Evolutionary conservation across 2,797 vertebrate species (phyloP).

Genomic region (Neoniphon sammara): DNA sequence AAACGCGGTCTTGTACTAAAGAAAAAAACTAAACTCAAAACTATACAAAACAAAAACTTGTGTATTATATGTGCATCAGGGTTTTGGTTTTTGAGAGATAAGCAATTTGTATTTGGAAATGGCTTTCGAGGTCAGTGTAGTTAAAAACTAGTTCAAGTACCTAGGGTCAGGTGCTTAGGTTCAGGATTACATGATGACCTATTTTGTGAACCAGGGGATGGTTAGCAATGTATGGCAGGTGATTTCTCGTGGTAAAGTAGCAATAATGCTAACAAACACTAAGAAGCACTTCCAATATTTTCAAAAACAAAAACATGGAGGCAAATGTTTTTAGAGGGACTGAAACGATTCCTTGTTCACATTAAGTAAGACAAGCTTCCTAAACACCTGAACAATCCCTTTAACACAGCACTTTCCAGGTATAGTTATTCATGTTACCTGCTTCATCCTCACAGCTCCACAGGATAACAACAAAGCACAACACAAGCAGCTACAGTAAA

Average conservation of each 20-base stretch:
- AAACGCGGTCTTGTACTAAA: no score
- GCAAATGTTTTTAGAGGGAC: constrained; percentile 36
- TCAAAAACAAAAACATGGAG: constrained; percentile 34
- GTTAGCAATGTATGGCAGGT: background rate
- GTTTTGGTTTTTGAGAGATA: no score
- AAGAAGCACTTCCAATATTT: constrained; percentile 25
- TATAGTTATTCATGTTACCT: constrained; percentile 45
- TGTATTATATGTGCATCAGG: no score
- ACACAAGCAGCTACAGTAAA: constrained; percentile 76
- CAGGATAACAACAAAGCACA: constrained; percentile 70
- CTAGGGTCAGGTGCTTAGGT: no score
- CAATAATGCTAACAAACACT: constrained; percentile 9
- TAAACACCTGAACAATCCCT: constrained; percentile 55
- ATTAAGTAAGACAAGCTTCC: constrained; percentile 45
- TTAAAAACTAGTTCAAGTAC: background rate
- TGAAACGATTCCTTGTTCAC: constrained; percentile 27
- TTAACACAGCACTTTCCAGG: constrained; percentile 59
- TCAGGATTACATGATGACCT: background rate
- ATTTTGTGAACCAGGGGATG: background rate
- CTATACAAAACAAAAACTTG: no score
- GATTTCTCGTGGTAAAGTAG: background rate
- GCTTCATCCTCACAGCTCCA: constrained; percentile 68
- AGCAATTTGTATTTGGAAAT: background rate
- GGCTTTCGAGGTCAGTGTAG: background rate
- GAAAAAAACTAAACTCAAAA: no score